phyloP scores from a whole-genome alignment of 2,888 invertebrate species.

The Bruchidius siliquastri region DNA sequence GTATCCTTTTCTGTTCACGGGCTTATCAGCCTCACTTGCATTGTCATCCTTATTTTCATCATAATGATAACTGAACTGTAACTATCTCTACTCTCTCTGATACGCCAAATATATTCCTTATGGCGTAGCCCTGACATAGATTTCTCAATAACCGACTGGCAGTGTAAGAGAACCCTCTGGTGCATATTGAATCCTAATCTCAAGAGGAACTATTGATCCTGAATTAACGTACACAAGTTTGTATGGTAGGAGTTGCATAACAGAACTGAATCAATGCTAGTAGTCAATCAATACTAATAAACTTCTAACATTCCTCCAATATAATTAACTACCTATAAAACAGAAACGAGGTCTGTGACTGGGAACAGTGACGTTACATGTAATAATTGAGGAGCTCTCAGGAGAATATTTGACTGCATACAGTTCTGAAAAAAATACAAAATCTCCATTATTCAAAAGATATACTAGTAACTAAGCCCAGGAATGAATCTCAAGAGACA shows the following conservation, averaged over 20 bases:
- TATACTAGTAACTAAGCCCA: too few relatives aligned
- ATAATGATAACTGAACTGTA: too few relatives aligned
- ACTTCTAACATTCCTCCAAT: not conserved
- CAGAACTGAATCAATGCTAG: not conserved
- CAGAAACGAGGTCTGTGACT: not conserved
- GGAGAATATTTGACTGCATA: not conserved
- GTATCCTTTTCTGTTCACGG: too few relatives aligned
- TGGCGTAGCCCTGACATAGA: not conserved
- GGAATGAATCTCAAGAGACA: too few relatives aligned
- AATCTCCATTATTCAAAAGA: too few relatives aligned
- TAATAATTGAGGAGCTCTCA: too few relatives aligned
- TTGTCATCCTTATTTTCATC: too few relatives aligned
- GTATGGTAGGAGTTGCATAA: not conserved
- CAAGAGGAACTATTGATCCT: not conserved
- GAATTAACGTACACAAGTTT: not conserved
- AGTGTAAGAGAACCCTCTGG: not conserved
- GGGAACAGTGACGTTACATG: not conserved
- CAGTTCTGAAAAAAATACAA: too few relatives aligned
- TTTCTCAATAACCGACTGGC: not conserved
- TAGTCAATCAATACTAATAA: not conserved
- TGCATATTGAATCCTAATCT: not conserved
- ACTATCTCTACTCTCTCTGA: too few relatives aligned
- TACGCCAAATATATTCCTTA: too few relatives aligned
- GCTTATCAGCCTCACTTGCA: too few relatives aligned
- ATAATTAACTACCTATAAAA: not conserved